Evolutionary conservation across 2,888 invertebrate species (phyloP).

Genomic region (Ecliptopera silaceata): DNA sequence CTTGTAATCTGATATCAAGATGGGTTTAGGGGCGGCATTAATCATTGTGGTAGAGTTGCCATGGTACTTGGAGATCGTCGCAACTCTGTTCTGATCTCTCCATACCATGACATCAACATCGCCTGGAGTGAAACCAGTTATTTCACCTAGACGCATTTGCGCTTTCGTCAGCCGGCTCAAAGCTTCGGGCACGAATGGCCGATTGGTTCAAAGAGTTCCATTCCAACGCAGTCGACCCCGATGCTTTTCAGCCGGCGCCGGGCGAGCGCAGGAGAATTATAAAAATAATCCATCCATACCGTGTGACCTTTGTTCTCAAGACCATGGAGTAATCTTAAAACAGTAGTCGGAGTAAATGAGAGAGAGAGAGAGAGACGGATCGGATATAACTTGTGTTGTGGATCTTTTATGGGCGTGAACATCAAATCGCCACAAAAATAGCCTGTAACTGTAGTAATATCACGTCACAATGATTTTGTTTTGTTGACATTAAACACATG

Average conservation of each 20-base stretch:
- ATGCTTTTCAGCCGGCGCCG: slow-evolving; percentile 21
- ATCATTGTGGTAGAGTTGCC: background rate
- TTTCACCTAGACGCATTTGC: background rate
- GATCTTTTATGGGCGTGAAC: slow-evolving; percentile 3
- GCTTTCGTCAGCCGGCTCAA: slow-evolving; percentile 11
- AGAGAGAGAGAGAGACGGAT: too few relatives aligned
- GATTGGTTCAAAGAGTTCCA: slow-evolving; percentile 24
- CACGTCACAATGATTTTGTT: too few relatives aligned
- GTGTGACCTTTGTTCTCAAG: slow-evolving; percentile 30
- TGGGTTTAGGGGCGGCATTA: background rate
- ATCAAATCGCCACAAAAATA: slow-evolving; percentile 38
- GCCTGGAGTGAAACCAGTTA: slow-evolving; percentile 27
- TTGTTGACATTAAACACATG: too few relatives aligned
- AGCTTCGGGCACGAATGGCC: slow-evolving; percentile 22
- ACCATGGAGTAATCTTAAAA: slow-evolving; percentile 24
- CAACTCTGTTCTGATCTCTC: slow-evolving; percentile 2
- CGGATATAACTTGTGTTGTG: background rate
- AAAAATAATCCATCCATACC: slow-evolving; percentile 41
- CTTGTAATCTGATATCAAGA: background rate
- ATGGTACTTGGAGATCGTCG: background rate
- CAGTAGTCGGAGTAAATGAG: slow-evolving; percentile 6
- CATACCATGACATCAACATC: slow-evolving; percentile 38
- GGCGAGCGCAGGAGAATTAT: slow-evolving; percentile 32
- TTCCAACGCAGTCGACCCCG: slow-evolving; percentile 33
- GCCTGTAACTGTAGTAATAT: too few relatives aligned